Evolutionary conservation across 2,888 invertebrate species (phyloP).

Genomic region (Cataglyphis altisquamis): DNA sequence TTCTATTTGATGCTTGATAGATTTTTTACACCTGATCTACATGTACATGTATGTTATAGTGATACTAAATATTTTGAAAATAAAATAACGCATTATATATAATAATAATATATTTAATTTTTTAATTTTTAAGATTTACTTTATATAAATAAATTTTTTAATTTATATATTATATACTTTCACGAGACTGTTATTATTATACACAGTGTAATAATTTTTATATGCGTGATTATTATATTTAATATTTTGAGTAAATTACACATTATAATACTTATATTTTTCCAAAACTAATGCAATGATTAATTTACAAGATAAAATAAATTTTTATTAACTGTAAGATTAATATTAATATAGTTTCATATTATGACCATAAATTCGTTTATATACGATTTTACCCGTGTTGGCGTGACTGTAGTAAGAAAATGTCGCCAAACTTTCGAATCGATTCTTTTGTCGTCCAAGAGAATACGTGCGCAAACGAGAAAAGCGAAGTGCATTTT

Average conservation of each 20-base stretch:
- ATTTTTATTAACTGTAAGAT: neutral
- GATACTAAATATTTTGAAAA: neutral
- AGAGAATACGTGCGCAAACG: slow-evolving; percentile 90
- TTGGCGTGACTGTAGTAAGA: slow-evolving; percentile 77
- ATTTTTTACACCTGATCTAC: neutral
- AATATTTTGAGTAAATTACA: neutral
- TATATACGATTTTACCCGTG: slow-evolving; percentile 84
- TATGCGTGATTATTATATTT: neutral
- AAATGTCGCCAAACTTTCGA: slow-evolving; percentile 91
- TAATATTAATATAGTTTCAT: neutral
- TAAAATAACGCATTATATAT: neutral
- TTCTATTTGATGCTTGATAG: neutral
- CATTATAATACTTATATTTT: neutral
- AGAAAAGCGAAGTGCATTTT: slow-evolving; percentile 95
- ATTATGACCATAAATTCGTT: slow-evolving; percentile 7
- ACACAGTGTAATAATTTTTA: neutral
- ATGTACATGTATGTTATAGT: neutral
- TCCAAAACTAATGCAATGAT: neutral
- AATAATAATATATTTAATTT: slow-evolving; percentile 2
- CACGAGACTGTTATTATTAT: neutral
- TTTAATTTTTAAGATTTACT: neutral
- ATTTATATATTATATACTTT: neutral
- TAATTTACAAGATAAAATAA: neutral
- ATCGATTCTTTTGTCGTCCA: slow-evolving; percentile 89
- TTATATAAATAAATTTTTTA: neutral